These are phyloP conservation scores for Perca fluviatilis DNA, from an alignment of 2,113 vertebrate species.

Conservation along the genomic window DNA sequence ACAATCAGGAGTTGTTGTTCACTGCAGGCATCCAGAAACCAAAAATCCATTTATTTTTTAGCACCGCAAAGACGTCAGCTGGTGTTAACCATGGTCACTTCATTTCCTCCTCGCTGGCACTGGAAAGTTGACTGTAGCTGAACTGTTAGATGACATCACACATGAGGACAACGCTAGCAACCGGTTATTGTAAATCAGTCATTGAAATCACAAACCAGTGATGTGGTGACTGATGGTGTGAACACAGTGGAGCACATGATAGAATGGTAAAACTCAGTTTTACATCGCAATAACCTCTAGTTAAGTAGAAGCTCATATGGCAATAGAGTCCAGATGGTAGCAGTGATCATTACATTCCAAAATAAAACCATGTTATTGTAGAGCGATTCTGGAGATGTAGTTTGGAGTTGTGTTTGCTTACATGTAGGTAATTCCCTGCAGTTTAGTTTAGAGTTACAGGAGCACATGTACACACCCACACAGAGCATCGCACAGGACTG, in stretches of 20 bases:
- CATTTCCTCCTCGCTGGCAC: constrained; percentile 41
- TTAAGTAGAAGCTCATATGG: constrained; percentile 26
- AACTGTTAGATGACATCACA: constrained; percentile 30
- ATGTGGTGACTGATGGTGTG: constrained; percentile 35
- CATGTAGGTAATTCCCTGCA: constrained; percentile 1
- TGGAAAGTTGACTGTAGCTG: constrained; percentile 29
- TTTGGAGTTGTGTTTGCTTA: constrained; percentile 4
- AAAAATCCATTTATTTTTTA: constrained; percentile 45
- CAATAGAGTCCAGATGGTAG: constrained; percentile 29
- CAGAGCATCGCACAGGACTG: constrained; percentile 35
- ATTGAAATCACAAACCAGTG: constrained; percentile 18
- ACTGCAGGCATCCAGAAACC: constrained; percentile 23
- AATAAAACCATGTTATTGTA: constrained; percentile 22
- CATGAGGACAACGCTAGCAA: constrained; percentile 18
- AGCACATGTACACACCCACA: constrained; percentile 18
- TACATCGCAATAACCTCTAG: constrained; percentile 23
- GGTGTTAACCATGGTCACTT: constrained; percentile 41
- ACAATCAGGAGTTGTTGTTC: constrained; percentile 18
- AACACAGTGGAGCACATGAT: constrained; percentile 14
- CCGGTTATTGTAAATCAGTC: constrained; percentile 15
- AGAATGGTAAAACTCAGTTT: constrained; percentile 37
- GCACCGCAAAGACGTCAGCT: constrained; percentile 40
- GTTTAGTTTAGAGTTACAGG: constrained; percentile 30
- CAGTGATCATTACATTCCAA: constrained; percentile 2
- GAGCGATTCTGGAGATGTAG: constrained; percentile 2